Base-by-base conservation (phyloP, 2,113 vertebrate species). In the Vicugna pacos region DNA sequence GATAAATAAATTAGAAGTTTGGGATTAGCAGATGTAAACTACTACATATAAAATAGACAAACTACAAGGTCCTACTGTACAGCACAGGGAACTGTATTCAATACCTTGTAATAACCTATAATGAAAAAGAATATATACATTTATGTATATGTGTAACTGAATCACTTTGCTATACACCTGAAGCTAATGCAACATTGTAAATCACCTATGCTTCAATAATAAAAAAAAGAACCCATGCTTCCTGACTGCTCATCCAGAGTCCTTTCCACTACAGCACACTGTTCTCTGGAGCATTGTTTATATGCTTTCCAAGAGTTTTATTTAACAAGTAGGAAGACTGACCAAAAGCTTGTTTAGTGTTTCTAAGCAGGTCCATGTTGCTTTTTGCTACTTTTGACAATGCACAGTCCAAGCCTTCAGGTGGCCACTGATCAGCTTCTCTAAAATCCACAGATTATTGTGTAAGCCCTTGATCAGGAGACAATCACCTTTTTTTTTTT, bases 281-380 rank as follows among this genome's bases (percentile, higher is more conserved):
- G 1, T 62, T 89, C 52, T 75, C 28, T 58, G 26, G 8, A 38
- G 82, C 8, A 38, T 56, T 69, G 32, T n/a, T 72, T 81, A 46
- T 54, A 50, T 42, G 64, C 6, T 67, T 91, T 48, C 13, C 26
- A 19, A 50, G 26, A 65, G 28, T 75, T 65, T 70, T 87, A 54
- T 73, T 82, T 90, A 94, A 79, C 12, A 73, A 77, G 12, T 60
- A 88, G 7, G 7, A 91, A 52, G 5, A 48, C 15, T 64, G 32
- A 56, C 48, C 77, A 42, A 94, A 97, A n/a, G 2, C 17, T 70
- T 52, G 5, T n/a, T 93, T 69, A 79, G 0, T 62, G 3, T 94
- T 91, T 95, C 82, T 73, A 93, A 11, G 28, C 67, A 89, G 80
- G 48, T 90, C 35, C 65, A 32, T 67, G 42, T 60, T 52, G 58